Percentiles rank a stretch among this genome's conserved stretches.
Conservation (phyloP, 2,888 invertebrate species). For the Parasteatoda lunata region DNA sequence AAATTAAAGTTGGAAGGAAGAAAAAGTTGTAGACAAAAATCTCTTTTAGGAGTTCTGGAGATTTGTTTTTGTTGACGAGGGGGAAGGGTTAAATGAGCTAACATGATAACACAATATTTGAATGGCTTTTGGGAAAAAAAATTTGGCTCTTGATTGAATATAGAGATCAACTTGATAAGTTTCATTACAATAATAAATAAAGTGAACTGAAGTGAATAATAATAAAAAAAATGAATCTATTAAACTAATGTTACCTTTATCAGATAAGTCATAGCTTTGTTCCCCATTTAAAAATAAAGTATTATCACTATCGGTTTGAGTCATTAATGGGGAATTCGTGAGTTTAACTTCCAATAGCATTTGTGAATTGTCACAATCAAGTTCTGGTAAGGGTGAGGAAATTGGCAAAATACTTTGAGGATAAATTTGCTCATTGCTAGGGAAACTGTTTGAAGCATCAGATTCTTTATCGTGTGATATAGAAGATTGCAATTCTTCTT, state of each 20-base stretch:
- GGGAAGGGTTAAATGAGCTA: no score
- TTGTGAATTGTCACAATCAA: slow-evolving; percentile 10
- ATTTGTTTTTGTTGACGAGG: no score
- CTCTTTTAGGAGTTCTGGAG: no score
- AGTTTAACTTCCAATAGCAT: slow-evolving; percentile 9
- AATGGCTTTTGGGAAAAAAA: no score
- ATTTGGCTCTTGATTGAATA: no score
- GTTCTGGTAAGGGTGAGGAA: slow-evolving; percentile 29
- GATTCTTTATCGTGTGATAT: slow-evolving; percentile 49
- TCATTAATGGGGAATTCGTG: slow-evolving; percentile 10
- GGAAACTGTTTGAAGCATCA: slow-evolving; percentile 57
- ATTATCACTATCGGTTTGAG: slow-evolving; percentile 47
- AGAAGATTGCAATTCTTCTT: slow-evolving; percentile 56
- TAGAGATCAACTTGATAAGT: no score
- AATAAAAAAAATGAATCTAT: not conserved
- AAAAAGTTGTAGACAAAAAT: no score
- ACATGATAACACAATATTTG: no score
- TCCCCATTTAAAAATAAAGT: slow-evolving; percentile 37
- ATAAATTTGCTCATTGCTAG: slow-evolving; percentile 27
- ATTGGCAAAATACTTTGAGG: slow-evolving; percentile 31
- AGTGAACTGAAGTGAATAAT: not conserved
- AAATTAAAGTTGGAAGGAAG: no score
- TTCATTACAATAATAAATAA: no score
- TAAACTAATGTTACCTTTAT: slow-evolving; percentile 26
- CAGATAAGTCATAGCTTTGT: slow-evolving; percentile 30